These are phyloP conservation scores for Seriola rivoliana DNA, from an alignment of 2,113 vertebrate genomes.

Conservation along the genomic window DNA sequence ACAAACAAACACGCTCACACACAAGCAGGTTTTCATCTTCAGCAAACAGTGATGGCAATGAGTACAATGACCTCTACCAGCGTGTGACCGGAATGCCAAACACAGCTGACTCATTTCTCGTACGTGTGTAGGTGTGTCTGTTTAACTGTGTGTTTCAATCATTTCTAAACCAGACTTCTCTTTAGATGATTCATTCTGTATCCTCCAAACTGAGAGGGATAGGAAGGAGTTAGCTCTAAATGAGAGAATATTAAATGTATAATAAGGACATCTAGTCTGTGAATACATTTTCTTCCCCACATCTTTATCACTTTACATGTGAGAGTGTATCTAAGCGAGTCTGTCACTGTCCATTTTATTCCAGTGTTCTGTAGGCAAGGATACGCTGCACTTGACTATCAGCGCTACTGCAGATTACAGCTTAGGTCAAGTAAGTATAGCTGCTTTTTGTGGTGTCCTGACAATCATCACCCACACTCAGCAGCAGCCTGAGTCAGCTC, in stretches of 20 bases:
- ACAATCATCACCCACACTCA: constrained; percentile 38
- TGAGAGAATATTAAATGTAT: neutral
- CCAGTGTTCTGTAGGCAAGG: neutral
- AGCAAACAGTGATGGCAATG: constrained; percentile 20
- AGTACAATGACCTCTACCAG: constrained; percentile 28
- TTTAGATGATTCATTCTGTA: neutral
- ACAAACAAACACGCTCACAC: neutral
- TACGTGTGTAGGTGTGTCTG: neutral
- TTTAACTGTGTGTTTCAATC: neutral
- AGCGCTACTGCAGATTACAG: constrained; percentile 33
- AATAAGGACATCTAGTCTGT: neutral
- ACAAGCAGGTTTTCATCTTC: constrained; percentile 15
- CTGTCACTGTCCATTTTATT: neutral
- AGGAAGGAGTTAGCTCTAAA: neutral
- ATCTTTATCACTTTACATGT: neutral
- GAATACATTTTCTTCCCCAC: neutral
- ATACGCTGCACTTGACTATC: neutral
- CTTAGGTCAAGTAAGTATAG: constrained; percentile 27
- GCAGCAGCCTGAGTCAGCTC: neutral
- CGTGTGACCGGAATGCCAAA: constrained; percentile 38
- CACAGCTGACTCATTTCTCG: neutral
- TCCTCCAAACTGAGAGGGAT: neutral
- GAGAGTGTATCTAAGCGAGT: neutral
- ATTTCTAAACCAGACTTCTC: neutral
- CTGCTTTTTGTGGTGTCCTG: constrained; percentile 23